These are phyloP conservation scores for Potamilus streckersoni DNA, from an alignment of 1,140 invertebrate genomes.

Conservation along the genomic window DNA sequence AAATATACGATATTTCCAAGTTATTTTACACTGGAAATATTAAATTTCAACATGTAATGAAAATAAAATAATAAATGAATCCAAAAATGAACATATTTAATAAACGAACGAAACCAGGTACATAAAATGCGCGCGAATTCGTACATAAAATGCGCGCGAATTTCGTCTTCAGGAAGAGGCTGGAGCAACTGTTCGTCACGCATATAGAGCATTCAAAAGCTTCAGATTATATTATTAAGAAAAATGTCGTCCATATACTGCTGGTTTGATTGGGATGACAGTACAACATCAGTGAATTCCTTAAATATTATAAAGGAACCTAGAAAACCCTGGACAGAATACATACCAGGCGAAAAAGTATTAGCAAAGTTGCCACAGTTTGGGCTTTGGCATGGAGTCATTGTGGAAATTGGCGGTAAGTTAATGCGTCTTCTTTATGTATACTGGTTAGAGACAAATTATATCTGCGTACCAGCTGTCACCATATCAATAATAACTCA, in stretches of 20 bases:
- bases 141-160: background rate
- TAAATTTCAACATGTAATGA: no score
- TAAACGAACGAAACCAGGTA: background rate
- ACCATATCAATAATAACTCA: no score
- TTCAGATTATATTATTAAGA: background rate
- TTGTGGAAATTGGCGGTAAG: constrained; percentile 12
- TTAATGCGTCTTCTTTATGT: background rate
- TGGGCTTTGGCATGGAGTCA: constrained; percentile 4
- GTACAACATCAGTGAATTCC: constrained; percentile 3
- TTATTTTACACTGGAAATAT: no score
- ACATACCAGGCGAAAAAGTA: background rate
- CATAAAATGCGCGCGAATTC: no score
- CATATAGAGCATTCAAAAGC: background rate
- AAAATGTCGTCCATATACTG: background rate
- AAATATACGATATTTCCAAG: constrained; percentile 3
- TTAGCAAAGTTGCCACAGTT: constrained; percentile 5
- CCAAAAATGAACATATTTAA: no score
- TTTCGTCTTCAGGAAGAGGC: background rate
- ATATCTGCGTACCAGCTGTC: no score
- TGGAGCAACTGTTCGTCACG: background rate
- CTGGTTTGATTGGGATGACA: constrained; percentile 20
- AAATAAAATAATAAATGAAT: no score
- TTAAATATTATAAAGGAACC: constrained; percentile 16
- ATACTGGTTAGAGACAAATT: background rate
- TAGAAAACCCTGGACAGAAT: background rate